Base-by-base conservation (phyloP, 2,888 invertebrate genomes). In the Tenthredo mesomela region DNA sequence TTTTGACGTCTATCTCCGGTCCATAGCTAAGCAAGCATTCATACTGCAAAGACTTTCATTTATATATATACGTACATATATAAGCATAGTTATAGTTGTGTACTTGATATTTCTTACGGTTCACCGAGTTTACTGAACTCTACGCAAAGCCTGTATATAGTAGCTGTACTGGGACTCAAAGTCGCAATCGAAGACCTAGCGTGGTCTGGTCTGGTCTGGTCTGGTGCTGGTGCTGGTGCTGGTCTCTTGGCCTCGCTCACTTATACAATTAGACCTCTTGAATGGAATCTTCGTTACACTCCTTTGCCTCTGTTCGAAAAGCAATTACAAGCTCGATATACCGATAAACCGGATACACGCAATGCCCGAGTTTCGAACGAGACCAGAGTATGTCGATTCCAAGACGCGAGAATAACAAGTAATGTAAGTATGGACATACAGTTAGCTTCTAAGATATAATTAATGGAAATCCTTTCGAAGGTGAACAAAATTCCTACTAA, bases 241-340 rank as follows among this genome's bases (percentile, higher is more conserved):
- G 29, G 77, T n/a, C 33, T 77, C 50, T 29, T 75, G 75, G 77
- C 77, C 77, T 77, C 54, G 77, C 47, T 77, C 33, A 29, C 77
- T 77, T 54, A 50, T 54, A 77, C 77, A 77, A 77, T 77, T 77
- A 50, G 50, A 77, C 54, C 77, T 50, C 50, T 50, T 77, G n/a
- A 77, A 77, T 77, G 77, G 77, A 77, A 77, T 77, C 50, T 77
- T 77, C 77, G 77, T 77, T 77, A 77, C 77, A 77, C 33, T 77
- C 54, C 54, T 77, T 50, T 54, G 77, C 54, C 77, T 54, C 77
- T 77, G 77, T 54, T 77, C 77, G 33, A 18, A 54, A 54, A 77
- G 77, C 33, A 77, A 77, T 77, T 77, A 77, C 77, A 77, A 77
- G 29, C n/a, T 18, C 29, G 54, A 33, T 54, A 33, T 54, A 54